These are phyloP conservation scores for Yponomeuta malinellus DNA, from an alignment of 2,888 invertebrate species.

Conservation along the genomic window DNA sequence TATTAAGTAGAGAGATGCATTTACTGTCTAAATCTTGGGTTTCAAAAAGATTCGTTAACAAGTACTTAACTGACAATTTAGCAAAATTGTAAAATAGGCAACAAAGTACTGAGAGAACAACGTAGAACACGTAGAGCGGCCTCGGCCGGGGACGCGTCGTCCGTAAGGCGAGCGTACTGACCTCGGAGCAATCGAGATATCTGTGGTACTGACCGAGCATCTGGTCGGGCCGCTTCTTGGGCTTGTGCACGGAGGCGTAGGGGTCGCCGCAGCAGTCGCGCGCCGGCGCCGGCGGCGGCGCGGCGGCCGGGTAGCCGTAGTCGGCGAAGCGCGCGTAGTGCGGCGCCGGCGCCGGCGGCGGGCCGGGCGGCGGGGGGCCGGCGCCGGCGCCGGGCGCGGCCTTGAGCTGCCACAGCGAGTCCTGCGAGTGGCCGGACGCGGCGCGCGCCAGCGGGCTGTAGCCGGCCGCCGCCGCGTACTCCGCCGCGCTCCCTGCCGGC, in stretches of 20 bases:
- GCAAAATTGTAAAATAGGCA: no score
- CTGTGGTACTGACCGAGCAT: slow-evolving; percentile 83
- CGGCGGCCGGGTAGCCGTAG: neutral
- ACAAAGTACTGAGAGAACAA: no score
- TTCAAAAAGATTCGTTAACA: no score
- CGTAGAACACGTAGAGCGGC: no score
- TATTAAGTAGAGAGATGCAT: no score
- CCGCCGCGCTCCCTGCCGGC: slow-evolving; percentile 74
- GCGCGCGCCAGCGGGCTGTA: slow-evolving; percentile 78
- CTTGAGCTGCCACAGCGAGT: slow-evolving; percentile 96
- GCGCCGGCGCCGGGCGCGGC: slow-evolving; percentile 43
- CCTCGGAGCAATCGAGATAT: no score
- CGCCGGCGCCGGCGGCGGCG: slow-evolving; percentile 64
- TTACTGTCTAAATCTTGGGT: no score
- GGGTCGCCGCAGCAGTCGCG: slow-evolving; percentile 93
- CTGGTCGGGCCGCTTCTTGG: slow-evolving; percentile 90
- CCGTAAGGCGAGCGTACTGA: no score
- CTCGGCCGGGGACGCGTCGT: no score
- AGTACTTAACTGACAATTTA: no score
- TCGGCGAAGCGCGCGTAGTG: slow-evolving; percentile 48
- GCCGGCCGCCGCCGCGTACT: slow-evolving; percentile 87
- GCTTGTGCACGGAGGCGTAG: slow-evolving; percentile 92
- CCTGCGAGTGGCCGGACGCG: slow-evolving; percentile 96
- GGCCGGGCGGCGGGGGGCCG: neutral
- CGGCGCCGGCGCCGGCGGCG: slow-evolving; percentile 53